Evolutionary conservation across 2,797 vertebrate species (phyloP), one percentile per base, ranked within the genome.

Genomic region (Sebastes baramenuke): DNA sequence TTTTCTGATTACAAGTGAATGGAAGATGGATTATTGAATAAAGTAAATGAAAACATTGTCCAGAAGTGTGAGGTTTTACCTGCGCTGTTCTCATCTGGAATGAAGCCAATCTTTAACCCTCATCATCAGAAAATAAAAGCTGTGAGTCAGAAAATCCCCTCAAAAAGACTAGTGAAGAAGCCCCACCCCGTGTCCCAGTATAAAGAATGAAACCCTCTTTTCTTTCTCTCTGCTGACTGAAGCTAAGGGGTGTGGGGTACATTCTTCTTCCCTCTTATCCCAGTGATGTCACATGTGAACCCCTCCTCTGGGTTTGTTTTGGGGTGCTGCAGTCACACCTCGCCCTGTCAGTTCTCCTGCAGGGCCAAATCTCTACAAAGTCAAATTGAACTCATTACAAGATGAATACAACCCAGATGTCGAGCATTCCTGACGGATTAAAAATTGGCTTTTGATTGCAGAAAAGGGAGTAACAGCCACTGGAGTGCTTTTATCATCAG

Each of bases 111-210:
- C 29, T 67, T 68, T 8, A 83, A 56, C 9, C 27, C 10, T 70
- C 71, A 58, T 70, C 71, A 58, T 71, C 27, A 67, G 36, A 79
- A 11, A 32, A 75, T 3, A 66, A 58, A 73, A 67, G 27, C 38
- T 81, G 2, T 59, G 72, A 81, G 69, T 79, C 71, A 76, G 80
- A 87, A 80, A 79, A 72, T 65, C 46, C 56, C 64, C 75, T 32
- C 54, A 3, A 16, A 73, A 79, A 69, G 30, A 66, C 27, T 6
- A 27, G 4, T 18, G 7, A 76, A 69, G 71, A 68, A 61, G 69
- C 77, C 86, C 79, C 91, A 85, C 88, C 89, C 88, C 75, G 9
- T 6, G 79, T 55, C 60, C 79, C 55, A 68, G 42, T 52, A 25
- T 7, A 29, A 46, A 69, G 24, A 22, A 52, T 18, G 52, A 71